Conservation (phyloP, 2,888 invertebrate genomes). For the Hemicrepidius hirtus region DNA sequence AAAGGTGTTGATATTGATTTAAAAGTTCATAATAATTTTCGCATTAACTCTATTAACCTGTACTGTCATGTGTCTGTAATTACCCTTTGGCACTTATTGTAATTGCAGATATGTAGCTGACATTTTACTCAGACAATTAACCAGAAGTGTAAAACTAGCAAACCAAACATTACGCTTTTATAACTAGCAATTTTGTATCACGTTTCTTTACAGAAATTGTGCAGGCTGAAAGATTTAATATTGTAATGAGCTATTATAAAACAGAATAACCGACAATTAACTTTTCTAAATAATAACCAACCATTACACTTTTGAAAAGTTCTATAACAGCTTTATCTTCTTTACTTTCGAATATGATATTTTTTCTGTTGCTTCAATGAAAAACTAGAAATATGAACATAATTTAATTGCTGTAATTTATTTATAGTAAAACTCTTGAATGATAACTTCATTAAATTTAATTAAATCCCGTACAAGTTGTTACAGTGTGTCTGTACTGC, state of each 20-base stretch:
- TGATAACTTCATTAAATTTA: too few relatives aligned
- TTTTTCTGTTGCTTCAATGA: not conserved
- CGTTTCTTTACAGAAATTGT: conserved; percentile 3
- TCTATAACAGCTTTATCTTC: too few relatives aligned
- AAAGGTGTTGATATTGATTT: not conserved
- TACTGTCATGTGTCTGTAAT: not conserved
- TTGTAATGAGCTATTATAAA: conserved; percentile 10
- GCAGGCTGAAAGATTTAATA: not conserved
- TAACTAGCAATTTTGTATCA: conserved; percentile 17
- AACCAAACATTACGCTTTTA: conserved; percentile 11
- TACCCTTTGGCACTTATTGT: conserved; percentile 7
- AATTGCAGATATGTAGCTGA: conserved; percentile 13
- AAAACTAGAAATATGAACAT: too few relatives aligned
- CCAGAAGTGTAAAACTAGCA: conserved; percentile 24
- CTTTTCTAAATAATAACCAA: not conserved
- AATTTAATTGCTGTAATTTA: too few relatives aligned
- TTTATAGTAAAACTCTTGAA: too few relatives aligned
- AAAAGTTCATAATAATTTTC: not conserved
- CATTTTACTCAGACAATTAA: conserved; percentile 13
- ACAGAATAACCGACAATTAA: not conserved
- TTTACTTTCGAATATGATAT: not conserved
- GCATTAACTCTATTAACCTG: not conserved
- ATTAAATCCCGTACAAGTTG: too few relatives aligned
- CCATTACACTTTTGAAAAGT: not conserved
- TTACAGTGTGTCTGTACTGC: too few relatives aligned